phyloP scores from a whole-genome alignment of 2,113 vertebrate genomes.

The Rhinoderma darwinii region DNA sequence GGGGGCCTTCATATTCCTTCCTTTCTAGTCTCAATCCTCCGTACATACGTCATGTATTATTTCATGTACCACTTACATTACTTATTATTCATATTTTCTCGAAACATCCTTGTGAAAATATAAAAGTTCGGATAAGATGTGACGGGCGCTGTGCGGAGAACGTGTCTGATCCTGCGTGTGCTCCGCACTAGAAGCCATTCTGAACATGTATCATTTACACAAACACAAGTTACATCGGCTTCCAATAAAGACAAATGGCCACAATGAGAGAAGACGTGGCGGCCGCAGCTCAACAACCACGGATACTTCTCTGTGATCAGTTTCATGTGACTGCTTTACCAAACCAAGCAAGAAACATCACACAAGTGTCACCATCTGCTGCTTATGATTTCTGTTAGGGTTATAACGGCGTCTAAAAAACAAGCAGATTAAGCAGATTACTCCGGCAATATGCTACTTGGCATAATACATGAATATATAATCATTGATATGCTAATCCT shows the following conservation, averaged over 20 bases:
- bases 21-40: too few relatives aligned
- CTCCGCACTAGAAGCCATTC: background rate
- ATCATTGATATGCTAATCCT: conserved; percentile 49
- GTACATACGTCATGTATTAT: too few relatives aligned
- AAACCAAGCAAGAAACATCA: conserved; percentile 53
- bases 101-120: too few relatives aligned
- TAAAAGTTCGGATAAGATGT: too few relatives aligned
- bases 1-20: too few relatives aligned
- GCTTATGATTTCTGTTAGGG: conserved; percentile 55
- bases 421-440: conserved; percentile 56
- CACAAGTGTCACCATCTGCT: conserved; percentile 53
- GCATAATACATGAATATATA: conserved; percentile 54
- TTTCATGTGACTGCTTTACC: conserved; percentile 48
- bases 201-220: conserved; percentile 13
- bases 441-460: conserved; percentile 52
- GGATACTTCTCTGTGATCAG: conserved; percentile 5
- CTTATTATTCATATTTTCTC: too few relatives aligned
- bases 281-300: background rate
- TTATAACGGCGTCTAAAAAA: conserved; percentile 47
- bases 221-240: conserved; percentile 22
- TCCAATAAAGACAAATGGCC: conserved; percentile 29
- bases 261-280: conserved; percentile 17
- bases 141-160: too few relatives aligned
- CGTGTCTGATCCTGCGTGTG: background rate
- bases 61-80: too few relatives aligned